Evolutionary conservation across 2,113 vertebrate genomes (phyloP), one percentile per base, ranked within the genome.

Genomic region (Rhinopomastus cyanomelas): DNA sequence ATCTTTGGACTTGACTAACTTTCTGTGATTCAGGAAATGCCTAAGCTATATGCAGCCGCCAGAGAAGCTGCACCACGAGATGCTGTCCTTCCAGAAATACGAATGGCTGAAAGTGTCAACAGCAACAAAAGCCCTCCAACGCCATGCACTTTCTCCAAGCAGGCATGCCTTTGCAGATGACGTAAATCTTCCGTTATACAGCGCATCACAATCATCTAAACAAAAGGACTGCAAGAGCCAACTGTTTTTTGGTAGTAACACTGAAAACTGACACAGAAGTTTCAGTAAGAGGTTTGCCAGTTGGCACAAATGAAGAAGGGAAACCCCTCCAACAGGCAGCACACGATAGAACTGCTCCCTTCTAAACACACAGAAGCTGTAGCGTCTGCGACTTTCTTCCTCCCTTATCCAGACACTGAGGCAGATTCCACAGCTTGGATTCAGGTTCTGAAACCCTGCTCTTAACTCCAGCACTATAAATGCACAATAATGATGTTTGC

Each of bases 241-340:
- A 90, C 7, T 85, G 93, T 85, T 89, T 92, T 92, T 90, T 81
- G 27, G 68, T 95, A 86, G 30, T 29, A 53, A 36, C 53, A 65
- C 14, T 92, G 72, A 83, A 80, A 81, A 92, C 30, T 71, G 46
- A 61, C 89, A 82, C 51, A 79, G 75, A 81, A 83, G 61, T 89
- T 93, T 91, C 51, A 65, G 57, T 56, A 81, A 73, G 65, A 82
- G 29, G 42, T 69, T 92, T 94, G 77, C 88, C 85, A 89, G 44
- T 77, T 95, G 96, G 92, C 85, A 85, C 69, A 68, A n/a, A 52
- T 42, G 27, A 84, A 32, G 65, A 80, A 87, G 68, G 77, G 78
- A 93, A 96, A 90, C 14, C 52, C 69, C 92, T 95, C 90, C 79
- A 84, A 94, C 16, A 87, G 57, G 77, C 51, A n/a, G n/a, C 62